These are phyloP conservation scores for Enteromius paludinosus DNA, from an alignment of 2,797 vertebrate species.

Conservation along the genomic window DNA sequence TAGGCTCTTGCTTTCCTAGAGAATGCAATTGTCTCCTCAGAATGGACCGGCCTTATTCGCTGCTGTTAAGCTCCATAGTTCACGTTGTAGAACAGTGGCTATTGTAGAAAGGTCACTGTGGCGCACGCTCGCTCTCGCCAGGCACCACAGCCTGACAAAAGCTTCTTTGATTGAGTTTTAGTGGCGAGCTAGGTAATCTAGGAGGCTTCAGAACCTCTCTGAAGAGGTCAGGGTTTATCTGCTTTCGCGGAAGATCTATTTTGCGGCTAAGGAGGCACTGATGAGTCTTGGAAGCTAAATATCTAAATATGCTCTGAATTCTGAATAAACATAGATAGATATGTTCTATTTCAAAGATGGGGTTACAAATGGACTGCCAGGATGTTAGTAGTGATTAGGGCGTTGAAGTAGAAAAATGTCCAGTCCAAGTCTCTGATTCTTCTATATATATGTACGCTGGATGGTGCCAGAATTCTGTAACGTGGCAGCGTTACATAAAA, in stretches of 20 bases:
- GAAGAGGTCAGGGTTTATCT: slow-evolving; percentile 60
- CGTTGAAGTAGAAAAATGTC: background rate
- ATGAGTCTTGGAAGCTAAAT: background rate
- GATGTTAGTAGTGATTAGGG: background rate
- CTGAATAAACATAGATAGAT: background rate
- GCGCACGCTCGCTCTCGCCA: slow-evolving; percentile 37
- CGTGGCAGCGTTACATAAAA: too few species aligned
- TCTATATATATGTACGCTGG: background rate
- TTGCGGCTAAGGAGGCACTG: slow-evolving; percentile 7
- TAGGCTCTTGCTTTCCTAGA: slow-evolving; percentile 47
- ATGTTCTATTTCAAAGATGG: too few species aligned
- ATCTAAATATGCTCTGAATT: slow-evolving; percentile 1
- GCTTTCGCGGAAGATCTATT: slow-evolving; percentile 44
- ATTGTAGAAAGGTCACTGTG: slow-evolving; percentile 60
- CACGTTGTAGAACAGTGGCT: slow-evolving; percentile 56
- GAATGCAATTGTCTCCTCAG: slow-evolving; percentile 54
- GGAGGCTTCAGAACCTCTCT: slow-evolving; percentile 55
- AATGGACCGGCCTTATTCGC: slow-evolving; percentile 49
- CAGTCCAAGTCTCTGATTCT: background rate
- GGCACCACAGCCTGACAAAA: slow-evolving; percentile 61
- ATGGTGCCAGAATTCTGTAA: background rate
- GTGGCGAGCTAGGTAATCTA: slow-evolving; percentile 57
- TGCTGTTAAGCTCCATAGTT: slow-evolving; percentile 58
- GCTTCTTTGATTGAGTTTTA: slow-evolving; percentile 65
- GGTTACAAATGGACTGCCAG: too few species aligned